Conservation (phyloP, 2,888 invertebrate species). For the Arge pagana region DNA sequence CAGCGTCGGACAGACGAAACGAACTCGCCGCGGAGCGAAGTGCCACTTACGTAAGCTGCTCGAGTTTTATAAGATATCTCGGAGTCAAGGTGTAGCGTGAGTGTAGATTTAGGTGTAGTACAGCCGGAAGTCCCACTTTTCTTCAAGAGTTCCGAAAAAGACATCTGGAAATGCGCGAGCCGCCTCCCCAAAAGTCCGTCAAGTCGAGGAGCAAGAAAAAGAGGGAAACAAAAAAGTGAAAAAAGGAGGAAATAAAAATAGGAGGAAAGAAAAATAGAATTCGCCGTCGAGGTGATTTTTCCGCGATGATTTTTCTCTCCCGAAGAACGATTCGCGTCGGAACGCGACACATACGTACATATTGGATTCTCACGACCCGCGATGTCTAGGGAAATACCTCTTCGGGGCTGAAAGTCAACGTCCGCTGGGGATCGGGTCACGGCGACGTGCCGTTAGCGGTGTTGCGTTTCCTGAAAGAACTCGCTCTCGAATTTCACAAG, state of each 20-base stretch:
- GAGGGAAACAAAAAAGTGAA: background rate
- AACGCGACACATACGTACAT: too few species aligned
- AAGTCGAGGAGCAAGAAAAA: background rate
- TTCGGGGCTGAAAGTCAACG: background rate
- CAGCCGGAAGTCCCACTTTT: constrained; percentile 17
- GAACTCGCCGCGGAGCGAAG: too few species aligned
- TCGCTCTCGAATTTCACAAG: constrained; percentile 22
- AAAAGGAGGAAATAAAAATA: constrained; percentile 4
- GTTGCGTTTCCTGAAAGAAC: constrained; percentile 12
- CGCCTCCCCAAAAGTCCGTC: too few species aligned
- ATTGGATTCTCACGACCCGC: background rate
- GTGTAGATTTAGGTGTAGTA: constrained; percentile 4
- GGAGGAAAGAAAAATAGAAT: constrained; percentile 14
- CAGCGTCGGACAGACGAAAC: too few species aligned
- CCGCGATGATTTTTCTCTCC: too few species aligned
- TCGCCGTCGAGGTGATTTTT: too few species aligned
- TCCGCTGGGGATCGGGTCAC: too few species aligned
- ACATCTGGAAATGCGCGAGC: constrained; percentile 2
- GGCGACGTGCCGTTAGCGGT: constrained; percentile 3
- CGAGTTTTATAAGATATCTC: too few species aligned
- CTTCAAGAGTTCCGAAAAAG: constrained; percentile 3
- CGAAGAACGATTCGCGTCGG: too few species aligned
- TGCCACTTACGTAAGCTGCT: constrained; percentile 7
- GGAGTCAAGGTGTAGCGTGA: background rate
- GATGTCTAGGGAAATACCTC: background rate